Base-by-base conservation (phyloP, 2,113 vertebrate genomes). In the Phylloscopus trochilus region DNA sequence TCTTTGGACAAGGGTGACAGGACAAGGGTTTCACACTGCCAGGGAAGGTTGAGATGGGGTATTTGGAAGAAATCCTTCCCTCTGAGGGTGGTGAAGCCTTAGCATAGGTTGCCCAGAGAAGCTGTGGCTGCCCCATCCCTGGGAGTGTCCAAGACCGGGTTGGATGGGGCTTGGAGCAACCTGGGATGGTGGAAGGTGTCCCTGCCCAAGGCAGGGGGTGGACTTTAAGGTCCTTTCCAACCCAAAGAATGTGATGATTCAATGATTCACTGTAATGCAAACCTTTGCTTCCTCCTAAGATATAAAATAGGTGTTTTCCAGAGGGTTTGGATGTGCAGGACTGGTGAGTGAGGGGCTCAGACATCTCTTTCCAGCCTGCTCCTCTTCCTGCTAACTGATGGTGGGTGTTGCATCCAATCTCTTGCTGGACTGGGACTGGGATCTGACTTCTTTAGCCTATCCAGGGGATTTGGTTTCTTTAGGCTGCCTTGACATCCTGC, bases 61-160 rank as follows among this genome's bases (percentile, higher is more conserved):
- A 35, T 5, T 43, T 19, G 26, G 63, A 12, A 55, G 24, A 4
- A 55, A 15, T 47, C 4, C 0, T 9, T 47, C 23, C 14, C 10
- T 62, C 30, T 5, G 30, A 41, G n/a, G 5, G 5, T 3, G 39
- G 1, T 0, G 1, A 62, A 4, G n/a, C 14, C 10, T 55, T 68
- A 70, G n/a, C 41, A 47, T 30, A 62, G 13, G 22, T 0, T 55
- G n/a, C 7, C 13, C 70, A 62, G 55, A 55, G 62, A 0, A 47
- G 70, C 41, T 69, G 62, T 35, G 55, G 41, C 70, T 68, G 47
- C 13, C 11, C 41, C n/a, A 22, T 19, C 39, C 39, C 70, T 83
- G 62, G 47, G 0, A 47, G 24, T 35, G 47, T 1, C 8, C 55
- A 7, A 47, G 26, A 9, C 24, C 17, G 13, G 39, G 16, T 0